phyloP scores from a whole-genome alignment of 1,140 invertebrate species.

The Stenopsyche tienmushanensis region DNA sequence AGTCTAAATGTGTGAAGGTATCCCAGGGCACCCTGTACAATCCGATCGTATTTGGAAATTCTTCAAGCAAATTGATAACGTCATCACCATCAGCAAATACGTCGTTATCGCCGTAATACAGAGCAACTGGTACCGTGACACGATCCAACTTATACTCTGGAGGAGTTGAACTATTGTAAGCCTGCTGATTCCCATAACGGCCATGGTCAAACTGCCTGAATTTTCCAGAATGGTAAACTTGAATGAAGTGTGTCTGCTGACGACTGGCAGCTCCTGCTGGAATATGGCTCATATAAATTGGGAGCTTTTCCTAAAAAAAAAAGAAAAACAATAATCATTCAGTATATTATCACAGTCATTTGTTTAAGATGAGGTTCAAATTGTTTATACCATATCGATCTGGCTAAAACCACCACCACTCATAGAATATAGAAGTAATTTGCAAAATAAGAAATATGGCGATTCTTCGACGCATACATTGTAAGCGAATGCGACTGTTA shows the following conservation, averaged over 20 bases:
- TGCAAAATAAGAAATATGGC: conserved; percentile 48
- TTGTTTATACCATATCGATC: conserved; percentile 55
- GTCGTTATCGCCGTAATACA: conserved; percentile 67
- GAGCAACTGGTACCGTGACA: conserved; percentile 61
- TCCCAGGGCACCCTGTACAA: background rate
- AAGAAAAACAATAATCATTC: background rate
- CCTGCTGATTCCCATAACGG: conserved; percentile 46
- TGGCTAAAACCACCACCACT: conserved; percentile 57
- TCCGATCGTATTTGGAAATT: background rate
- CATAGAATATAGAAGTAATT: conserved; percentile 60
- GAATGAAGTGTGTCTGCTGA: conserved; percentile 72
- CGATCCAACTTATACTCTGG: conserved; percentile 62
- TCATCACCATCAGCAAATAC: conserved; percentile 58
- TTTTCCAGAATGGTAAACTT: conserved; percentile 54
- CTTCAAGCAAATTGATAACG: conserved; percentile 45
- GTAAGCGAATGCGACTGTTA: background rate
- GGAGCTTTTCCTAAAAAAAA: conserved; percentile 61
- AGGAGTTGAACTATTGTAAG: conserved; percentile 55
- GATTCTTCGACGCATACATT: background rate
- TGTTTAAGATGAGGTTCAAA: conserved; percentile 16
- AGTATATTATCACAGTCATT: background rate
- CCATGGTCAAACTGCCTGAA: conserved; percentile 57
- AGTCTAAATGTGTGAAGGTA: background rate
- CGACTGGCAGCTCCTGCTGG: conserved; percentile 77
- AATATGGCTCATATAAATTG: conserved; percentile 73